A percentile compares a stretch with the other conserved stretches of the same genome.
These are phyloP conservation scores for Acleris sparsana DNA, from an alignment of 2,888 invertebrate species.

Conservation along the genomic window DNA sequence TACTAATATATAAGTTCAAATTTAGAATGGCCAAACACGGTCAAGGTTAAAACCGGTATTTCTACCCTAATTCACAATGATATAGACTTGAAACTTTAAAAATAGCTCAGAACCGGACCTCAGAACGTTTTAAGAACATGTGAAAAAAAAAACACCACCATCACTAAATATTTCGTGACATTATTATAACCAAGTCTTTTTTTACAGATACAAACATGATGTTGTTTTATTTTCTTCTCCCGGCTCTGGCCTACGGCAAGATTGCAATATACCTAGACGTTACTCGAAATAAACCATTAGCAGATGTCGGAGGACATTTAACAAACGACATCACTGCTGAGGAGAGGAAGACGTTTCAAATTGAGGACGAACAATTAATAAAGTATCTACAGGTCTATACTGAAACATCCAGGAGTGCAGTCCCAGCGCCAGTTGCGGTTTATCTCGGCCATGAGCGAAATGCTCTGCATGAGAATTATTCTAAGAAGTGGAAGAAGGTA, in stretches of 20 bases:
- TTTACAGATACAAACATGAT: neutral
- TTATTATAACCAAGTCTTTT: neutral
- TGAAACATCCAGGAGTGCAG: too few relatives aligned
- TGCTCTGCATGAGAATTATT: neutral
- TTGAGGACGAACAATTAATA: conserved; percentile 7
- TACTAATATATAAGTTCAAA: too few relatives aligned
- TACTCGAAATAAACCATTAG: neutral
- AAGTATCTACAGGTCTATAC: neutral
- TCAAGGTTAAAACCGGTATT: too few relatives aligned
- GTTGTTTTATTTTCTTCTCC: neutral
- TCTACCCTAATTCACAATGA: too few relatives aligned
- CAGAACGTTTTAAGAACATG: too few relatives aligned
- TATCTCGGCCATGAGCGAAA: neutral
- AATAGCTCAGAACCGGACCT: too few relatives aligned
- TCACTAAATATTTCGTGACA: neutral
- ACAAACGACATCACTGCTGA: neutral
- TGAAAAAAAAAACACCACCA: too few relatives aligned
- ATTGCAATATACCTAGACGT: neutral
- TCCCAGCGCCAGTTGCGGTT: neutral
- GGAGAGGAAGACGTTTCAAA: neutral
- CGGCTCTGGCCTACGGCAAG: neutral
- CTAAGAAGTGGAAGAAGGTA: neutral
- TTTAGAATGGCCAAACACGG: too few relatives aligned
- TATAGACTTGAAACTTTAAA: too few relatives aligned
- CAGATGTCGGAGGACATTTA: neutral